These are phyloP conservation scores for Columbina picui DNA, from an alignment of 2,113 vertebrate genomes.

Conservation along the genomic window DNA sequence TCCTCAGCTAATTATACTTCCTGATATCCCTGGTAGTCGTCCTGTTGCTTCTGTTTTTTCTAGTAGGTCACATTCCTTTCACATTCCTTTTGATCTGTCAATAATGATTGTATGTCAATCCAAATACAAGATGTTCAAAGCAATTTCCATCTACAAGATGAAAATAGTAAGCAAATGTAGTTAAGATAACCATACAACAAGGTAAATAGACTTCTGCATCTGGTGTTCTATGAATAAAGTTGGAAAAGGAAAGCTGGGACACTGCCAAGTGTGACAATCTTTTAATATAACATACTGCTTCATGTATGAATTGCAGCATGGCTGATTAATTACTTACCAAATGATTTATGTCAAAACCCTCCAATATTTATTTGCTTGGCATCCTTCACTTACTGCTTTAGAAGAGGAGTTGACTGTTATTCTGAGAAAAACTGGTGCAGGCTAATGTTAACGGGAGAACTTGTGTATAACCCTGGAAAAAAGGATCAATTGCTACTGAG, in stretches of 20 bases:
- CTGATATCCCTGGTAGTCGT: background rate
- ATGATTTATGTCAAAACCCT: background rate
- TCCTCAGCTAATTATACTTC: background rate
- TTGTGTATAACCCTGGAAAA: background rate
- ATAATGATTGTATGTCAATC: background rate
- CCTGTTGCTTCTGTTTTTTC: background rate
- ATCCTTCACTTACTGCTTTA: background rate
- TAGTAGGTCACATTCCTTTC: background rate
- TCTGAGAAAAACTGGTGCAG: background rate
- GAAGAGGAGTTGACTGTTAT: background rate
- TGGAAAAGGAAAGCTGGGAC: background rate
- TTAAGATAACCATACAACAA: background rate
- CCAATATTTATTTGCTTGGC: background rate
- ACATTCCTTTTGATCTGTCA: background rate
- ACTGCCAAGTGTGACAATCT: background rate
- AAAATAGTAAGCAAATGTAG: background rate
- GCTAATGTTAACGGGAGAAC: background rate
- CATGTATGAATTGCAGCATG: background rate
- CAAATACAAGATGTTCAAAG: background rate
- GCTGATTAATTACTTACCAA: background rate
- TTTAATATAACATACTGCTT: background rate
- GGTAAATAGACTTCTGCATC: background rate
- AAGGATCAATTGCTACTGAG: background rate
- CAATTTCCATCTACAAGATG: background rate
- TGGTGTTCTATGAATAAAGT: background rate